Evolutionary conservation across 2,113 vertebrate species (phyloP).

Genomic region (Perccottus glenii): DNA sequence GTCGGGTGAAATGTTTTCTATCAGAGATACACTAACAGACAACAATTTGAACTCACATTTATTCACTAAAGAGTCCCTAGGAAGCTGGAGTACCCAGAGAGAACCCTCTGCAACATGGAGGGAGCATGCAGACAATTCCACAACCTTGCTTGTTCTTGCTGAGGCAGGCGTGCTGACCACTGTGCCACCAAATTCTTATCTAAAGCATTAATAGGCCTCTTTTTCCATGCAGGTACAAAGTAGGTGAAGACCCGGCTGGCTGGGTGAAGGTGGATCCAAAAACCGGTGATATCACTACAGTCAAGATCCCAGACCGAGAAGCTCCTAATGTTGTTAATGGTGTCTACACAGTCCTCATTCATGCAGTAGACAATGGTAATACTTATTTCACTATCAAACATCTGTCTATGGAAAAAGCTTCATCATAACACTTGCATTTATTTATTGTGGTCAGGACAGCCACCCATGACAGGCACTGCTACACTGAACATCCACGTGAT

Average conservation of each 20-base stretch:
- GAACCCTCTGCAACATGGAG: too few relatives aligned
- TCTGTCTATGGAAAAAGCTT: neutral
- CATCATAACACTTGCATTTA: neutral
- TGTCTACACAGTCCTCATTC: slow-evolving; percentile 48
- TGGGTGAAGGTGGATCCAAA: slow-evolving; percentile 63
- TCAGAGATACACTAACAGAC: too few relatives aligned
- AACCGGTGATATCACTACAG: slow-evolving; percentile 59
- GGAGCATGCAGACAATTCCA: too few relatives aligned
- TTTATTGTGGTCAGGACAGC: slow-evolving; percentile 32
- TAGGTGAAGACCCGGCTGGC: slow-evolving; percentile 60
- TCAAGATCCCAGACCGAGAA: slow-evolving; percentile 55
- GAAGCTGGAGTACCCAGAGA: too few relatives aligned
- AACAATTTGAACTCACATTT: too few relatives aligned
- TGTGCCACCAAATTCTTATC: too few relatives aligned
- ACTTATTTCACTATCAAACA: too few relatives aligned
- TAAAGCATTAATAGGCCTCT: neutral
- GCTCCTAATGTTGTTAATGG: slow-evolving; percentile 52
- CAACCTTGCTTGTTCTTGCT: too few relatives aligned
- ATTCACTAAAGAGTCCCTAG: too few relatives aligned
- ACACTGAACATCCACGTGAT: slow-evolving; percentile 48
- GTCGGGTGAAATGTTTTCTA: too few relatives aligned
- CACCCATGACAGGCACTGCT: slow-evolving; percentile 53
- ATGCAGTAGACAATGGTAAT: slow-evolving; percentile 63
- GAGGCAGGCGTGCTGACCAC: too few relatives aligned
- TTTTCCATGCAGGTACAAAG: slow-evolving; percentile 38